Base-by-base conservation (phyloP, 2,113 vertebrate species). In the Blennius ocellaris region DNA sequence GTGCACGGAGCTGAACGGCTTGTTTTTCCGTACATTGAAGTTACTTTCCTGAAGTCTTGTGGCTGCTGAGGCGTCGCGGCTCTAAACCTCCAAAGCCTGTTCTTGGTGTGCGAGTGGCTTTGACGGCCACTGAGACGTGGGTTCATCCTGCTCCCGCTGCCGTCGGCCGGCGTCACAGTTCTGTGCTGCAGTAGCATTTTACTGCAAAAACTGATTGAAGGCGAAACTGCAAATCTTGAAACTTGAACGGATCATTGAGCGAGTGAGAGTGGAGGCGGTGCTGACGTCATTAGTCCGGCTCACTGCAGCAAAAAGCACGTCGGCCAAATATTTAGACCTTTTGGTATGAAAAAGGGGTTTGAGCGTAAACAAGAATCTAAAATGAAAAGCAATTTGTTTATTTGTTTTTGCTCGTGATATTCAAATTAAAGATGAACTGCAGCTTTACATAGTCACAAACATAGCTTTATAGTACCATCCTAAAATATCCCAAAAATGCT, bases 181-280 rank as follows among this genome's bases (percentile, higher is more conserved):
- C 48, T 44, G 14, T 66, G 52, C 50, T 89, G 87, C 80, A 88
- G 85, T 85, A 85, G 51, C 16, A 1, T 78, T 56, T 65, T 86
- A 90, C 89, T 86, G 80, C 85, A 89, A 65, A 73, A 14, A 70
- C 3, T 37, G 14, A 45, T 21, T 30, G 8, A 55, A 58, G 47
- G 1, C 66, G 54, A 30, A 37, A 66, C 40, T 45, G 50, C 45
- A 17, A n/a, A 69, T 6, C 8, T 16, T 17, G 9, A 36, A 57
- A 36, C 7, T 30, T 30, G 4, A 30, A 30, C 21, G 2, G 21
- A 30, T 30, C 21, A 30, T 30, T 30, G 21, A 30, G 21, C 21
- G n/a, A n/a, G n/a, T n/a, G 36, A 15, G 16, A 71, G n/a, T 2
- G 6, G 57, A 54, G 60, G 66, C 51, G 60, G 30, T 50, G 60